Evolutionary conservation across 2,113 vertebrate genomes (phyloP).

Genomic region (Glaucidium brasilianum): DNA sequence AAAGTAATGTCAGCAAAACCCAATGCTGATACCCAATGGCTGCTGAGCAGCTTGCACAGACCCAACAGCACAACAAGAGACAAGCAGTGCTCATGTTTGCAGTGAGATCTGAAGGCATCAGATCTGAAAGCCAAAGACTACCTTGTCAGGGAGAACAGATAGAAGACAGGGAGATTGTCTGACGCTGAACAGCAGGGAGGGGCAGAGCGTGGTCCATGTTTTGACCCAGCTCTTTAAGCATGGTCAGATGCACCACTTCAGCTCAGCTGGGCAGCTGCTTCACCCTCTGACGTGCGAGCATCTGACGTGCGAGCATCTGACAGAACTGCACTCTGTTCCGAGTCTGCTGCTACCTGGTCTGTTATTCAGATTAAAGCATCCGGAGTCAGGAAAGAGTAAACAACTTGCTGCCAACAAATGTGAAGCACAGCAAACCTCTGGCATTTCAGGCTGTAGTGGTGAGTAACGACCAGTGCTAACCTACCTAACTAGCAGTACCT

Average conservation of each 20-base stretch:
- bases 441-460: background rate
- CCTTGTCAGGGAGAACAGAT: background rate
- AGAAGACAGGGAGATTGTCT: background rate
- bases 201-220: too few relatives aligned
- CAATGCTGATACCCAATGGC: background rate
- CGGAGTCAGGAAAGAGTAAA: background rate
- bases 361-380: background rate
- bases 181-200: background rate
- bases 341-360: background rate
- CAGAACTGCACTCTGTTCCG: background rate
- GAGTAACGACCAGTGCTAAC: background rate
- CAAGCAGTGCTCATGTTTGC: rapidly evolving
- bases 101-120: rapidly evolving
- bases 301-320: background rate
- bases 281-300: background rate
- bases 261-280: background rate
- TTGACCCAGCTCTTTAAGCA: background rate
- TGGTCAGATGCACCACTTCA: rapidly evolving
- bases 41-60: background rate
- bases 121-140: background rate
- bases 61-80: background rate
- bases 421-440: background rate
- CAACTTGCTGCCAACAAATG: background rate
- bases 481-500: background rate
- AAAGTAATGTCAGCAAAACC: background rate